Evolutionary conservation across 2,888 invertebrate species (phyloP).

Genomic region (Stenichneumon culpator): DNA sequence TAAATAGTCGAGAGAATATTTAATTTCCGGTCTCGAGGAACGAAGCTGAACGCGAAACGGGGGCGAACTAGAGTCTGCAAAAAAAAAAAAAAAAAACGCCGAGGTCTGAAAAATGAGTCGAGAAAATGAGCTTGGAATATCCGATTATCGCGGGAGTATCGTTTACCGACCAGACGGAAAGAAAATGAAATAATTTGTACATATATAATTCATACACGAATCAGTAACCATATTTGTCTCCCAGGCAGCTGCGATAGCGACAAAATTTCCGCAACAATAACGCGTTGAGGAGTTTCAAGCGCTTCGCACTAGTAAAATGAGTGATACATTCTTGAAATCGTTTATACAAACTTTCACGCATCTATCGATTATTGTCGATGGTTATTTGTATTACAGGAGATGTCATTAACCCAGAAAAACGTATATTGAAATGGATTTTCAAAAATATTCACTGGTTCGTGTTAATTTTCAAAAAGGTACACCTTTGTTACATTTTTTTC

Average conservation of each 20-base stretch:
- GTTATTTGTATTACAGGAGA: too few relatives aligned
- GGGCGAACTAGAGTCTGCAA: neutral
- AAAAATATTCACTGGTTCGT: neutral
- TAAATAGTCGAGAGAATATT: constrained; percentile 47
- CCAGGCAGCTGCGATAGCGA: neutral
- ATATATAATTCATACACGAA: neutral
- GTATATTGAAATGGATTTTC: too few relatives aligned
- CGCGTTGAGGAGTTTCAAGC: neutral
- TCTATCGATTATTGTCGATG: too few relatives aligned
- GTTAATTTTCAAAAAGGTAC: neutral
- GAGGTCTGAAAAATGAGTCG: neutral
- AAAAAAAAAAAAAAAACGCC: neutral
- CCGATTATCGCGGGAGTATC: constrained; percentile 8
- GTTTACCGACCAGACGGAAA: neutral
- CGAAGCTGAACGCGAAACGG: constrained; percentile 4
- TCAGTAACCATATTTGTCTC: neutral
- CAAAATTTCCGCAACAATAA: constrained; percentile 5
- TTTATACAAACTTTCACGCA: too few relatives aligned
- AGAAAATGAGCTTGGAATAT: constrained; percentile 10
- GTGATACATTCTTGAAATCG: too few relatives aligned
- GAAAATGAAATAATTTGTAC: neutral
- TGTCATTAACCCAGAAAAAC: too few relatives aligned
- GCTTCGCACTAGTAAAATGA: too few relatives aligned
- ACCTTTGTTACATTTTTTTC: too few relatives aligned
- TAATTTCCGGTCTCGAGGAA: constrained; percentile 49